Evolutionary conservation across 2,888 invertebrate species (phyloP), one percentile per base, ranked within the genome.

Genomic region (Heliconius ismenius): DNA sequence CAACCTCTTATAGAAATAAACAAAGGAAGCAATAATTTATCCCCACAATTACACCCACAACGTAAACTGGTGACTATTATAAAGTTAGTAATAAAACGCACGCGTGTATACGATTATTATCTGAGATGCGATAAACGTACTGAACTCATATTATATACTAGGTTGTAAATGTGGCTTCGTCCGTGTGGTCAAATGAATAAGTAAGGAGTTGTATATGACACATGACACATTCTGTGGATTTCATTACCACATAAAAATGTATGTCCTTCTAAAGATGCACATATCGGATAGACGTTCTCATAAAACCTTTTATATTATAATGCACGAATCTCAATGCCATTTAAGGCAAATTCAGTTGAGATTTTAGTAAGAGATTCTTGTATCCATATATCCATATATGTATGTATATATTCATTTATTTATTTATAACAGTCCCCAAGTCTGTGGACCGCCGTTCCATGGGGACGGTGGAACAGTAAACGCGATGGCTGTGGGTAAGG

Each of bases 31-130:
- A 67, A 65, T 72, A 74, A 74, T 36, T 58, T 69, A 69, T 43
- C 36, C 73, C 26, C 26, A 58, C 65, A 73, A 69, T 75, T 36
- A 70, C 43, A 26, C 58, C 15, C 15, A 36, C 26, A 70, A 70
- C 21, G 72, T 58, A 28, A 73, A 60, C 64, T 76, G 58, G 49
- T 49, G 54, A 65, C 54, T 73, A 77, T 70, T 74, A 70, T 77
- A 77, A 83, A 85, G 78, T 83, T 78, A 75, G 83, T 83, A 81
- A 86, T 87, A 85, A 87, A 86, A 86, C 84, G 84, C 87, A 87
- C 81, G 82, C 80, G 79, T 77, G 77, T 73, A 72, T 10, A 49
- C 77, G 64, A 79, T 79, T 77, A 80, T 78, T 77, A 78, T 80
- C 75, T 74, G 73, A 75, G 60, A 68, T 32, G 68, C 39, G 28